Evolutionary conservation across 1,140 invertebrate species (phyloP).

Genomic region (Lepidotrigona ventralis): DNA sequence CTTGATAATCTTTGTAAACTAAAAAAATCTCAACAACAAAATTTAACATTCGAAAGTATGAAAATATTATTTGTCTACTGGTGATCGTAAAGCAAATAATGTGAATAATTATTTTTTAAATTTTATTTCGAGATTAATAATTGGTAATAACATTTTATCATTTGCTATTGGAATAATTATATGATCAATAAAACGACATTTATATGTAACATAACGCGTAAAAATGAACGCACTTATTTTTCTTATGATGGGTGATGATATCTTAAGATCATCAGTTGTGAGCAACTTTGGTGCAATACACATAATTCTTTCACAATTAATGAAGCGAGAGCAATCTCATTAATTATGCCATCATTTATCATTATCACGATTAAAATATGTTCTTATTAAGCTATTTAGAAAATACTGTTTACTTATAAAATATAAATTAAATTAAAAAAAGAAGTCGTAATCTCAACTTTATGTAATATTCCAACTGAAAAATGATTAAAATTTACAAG

Average conservation of each 20-base stretch:
- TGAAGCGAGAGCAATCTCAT: conserved; percentile 22
- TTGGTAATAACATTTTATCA: conserved; percentile 5
- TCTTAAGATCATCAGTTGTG: conserved; percentile 1
- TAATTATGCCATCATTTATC: conserved; percentile 32
- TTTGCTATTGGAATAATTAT: conserved; percentile 13
- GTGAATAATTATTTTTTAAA: background rate
- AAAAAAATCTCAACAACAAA: background rate
- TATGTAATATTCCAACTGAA: conserved; percentile 31
- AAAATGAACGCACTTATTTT: conserved; percentile 40
- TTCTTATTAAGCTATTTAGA: conserved; percentile 19
- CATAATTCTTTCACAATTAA: conserved; percentile 25
- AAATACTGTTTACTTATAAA: conserved; percentile 22
- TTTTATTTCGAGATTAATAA: background rate
- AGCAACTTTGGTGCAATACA: conserved; percentile 21
- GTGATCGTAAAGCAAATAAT: background rate
- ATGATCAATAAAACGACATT: conserved; percentile 15
- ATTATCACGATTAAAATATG: conserved; percentile 27
- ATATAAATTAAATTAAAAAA: conserved; percentile 12
- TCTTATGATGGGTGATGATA: conserved; percentile 22
- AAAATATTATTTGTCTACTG: background rate
- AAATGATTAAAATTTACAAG: conserved; percentile 24
- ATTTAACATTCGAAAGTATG: background rate
- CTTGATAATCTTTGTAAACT: background rate
- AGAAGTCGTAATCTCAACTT: conserved; percentile 7
- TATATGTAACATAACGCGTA: conserved; percentile 30